Evolutionary conservation across 2,888 invertebrate species (phyloP), one percentile per base, ranked within the genome.

Genomic region (Drosophila atroscutellata): DNA sequence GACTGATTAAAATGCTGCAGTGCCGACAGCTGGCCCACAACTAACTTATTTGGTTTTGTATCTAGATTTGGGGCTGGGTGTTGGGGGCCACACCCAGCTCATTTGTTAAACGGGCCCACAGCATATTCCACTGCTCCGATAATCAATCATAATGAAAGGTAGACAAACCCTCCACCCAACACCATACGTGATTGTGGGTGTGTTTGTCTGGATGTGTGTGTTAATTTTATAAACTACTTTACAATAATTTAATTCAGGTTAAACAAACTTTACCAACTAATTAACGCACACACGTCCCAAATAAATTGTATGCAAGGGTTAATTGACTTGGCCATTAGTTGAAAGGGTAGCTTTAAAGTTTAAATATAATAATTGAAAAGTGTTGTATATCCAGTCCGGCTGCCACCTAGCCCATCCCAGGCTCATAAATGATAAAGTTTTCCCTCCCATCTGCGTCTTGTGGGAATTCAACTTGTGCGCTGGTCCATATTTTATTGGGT

Each of bases 101-200:
- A 87, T 84, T 85, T 87, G 89, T 77, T 85, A 89, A 89, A 84
- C 80, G 79, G 37, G 57, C 59, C 50, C 78, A 70, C 61, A 73
- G 65, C 70, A 71, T 49, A 63, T 52, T 61, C 58, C 57, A 72
- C 65, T 56, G 56, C 26, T 52, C 69, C 86, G 66, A 81, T 89
- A 89, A 85, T 85, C 84, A 85, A 85, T 89, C 89, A 89, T 86
- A 83, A 83, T 80, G 71, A 77, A 86, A 73, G 71, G 55, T 51
- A 34, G 11, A 6, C 20, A 15, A 30, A 26, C 15, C n/a, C n/a
- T 7, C 13, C 51, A 20, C 5, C 5, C 26, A n/a, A n/a, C n/a
- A n/a, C 7, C 26, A 36, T 11, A 36, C 26, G 3, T 50, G 30
- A 47, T 26, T 51, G 26, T 57, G 28, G 32, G 34, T 18, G 51